Base-by-base conservation (phyloP, 1,140 invertebrate species). In the Microplitis mediator region DNA sequence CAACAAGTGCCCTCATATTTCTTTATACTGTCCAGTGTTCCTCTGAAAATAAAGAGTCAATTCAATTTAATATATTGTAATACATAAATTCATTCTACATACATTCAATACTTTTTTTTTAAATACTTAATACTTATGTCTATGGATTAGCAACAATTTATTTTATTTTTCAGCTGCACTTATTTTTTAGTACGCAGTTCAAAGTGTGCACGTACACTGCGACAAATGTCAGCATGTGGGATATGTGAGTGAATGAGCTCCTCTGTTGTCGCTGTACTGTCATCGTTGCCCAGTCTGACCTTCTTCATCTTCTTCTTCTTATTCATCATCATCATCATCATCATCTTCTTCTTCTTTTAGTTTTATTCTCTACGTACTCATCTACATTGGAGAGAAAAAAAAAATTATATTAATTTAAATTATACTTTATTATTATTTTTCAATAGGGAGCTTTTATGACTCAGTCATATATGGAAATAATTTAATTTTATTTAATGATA, bases 191-290 rank as follows among this genome's bases (percentile, higher is more conserved):
- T 23, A 23, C 23, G 23, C 23, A 23, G 23, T 23, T 23, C 0
- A 23, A 23, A 23, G 23, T 23, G 23, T 35, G 54, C n/a, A 50
- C 54, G 4, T 6, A 11, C 39, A 45, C 11, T 45, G 56, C 64
- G 71, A 67, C 64, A 66, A 72, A 67, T 67, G 11, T 60, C 56
- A 62, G 56, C 32, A 62, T 62, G 39, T 45, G 52, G 54, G 34
- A 58, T 45, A 16, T 56, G 52, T n/a, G 39, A 31, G 39, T 76
- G 73, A 76, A 76, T 76, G 75, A 74, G 52, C 60, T 54, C 73
- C 75, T 77, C 71, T 77, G 76, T 77, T 62, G 45, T 72, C 52
- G 39, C 32, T 71, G 4, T 62, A n/a, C 51, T 65, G 61, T 66
- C 72, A 66, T 70, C 65, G 36, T 45, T 16, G 54, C 32, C 58